Evolutionary conservation across 2,113 vertebrate species (phyloP), one percentile per base, ranked within the genome.

Genomic region (Talpa occidentalis): DNA sequence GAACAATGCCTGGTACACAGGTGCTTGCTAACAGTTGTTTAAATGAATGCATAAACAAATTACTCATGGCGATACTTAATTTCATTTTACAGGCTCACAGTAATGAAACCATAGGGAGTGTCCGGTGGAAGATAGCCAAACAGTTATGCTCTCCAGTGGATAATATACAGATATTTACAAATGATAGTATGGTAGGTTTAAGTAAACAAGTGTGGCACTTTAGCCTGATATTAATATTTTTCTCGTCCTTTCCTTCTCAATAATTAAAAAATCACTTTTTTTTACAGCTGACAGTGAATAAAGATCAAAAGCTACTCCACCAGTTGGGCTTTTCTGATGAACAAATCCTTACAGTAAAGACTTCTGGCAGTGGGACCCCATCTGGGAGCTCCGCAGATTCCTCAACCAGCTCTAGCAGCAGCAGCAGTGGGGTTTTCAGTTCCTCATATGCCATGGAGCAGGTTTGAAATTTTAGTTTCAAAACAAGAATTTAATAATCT

Each of bases 81-180:
- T 97, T 95, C 70, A 95, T 98, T 88, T 98, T 94, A 89, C 95
- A 99, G 99, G 99, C 99, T 94, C 99, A 99, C 98, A 99, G 99
- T 98, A 99, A 99, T 95, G 99, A 99, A 98, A 99, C 99, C 5
- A 98, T 99, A 80, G 99, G 99, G 89, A 99, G 99, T 3, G 98
- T 99, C 98, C 98, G 99, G 90, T 99, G 99, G 99, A 99, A 99
- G 98, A 99, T 99, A 86, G 98, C 99, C n/a, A 99, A 99, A 94
- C 99, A 99, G 97, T 96, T 99, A 97, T 99, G 99, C 98, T 99
- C 99, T 44, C 99, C 99, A 2, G 98, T 99, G 98, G 99, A 99
- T 97, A 99, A 99, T 76, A 99, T 99, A 94, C 99, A 99, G 98
- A 99, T 99, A 98, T 99, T 99, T 98, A 99, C 99, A 89, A 99